Evolutionary conservation across 2,888 invertebrate genomes (phyloP), one percentile per base, ranked within the genome.

Genomic region (Lycophotia porphyrea): DNA sequence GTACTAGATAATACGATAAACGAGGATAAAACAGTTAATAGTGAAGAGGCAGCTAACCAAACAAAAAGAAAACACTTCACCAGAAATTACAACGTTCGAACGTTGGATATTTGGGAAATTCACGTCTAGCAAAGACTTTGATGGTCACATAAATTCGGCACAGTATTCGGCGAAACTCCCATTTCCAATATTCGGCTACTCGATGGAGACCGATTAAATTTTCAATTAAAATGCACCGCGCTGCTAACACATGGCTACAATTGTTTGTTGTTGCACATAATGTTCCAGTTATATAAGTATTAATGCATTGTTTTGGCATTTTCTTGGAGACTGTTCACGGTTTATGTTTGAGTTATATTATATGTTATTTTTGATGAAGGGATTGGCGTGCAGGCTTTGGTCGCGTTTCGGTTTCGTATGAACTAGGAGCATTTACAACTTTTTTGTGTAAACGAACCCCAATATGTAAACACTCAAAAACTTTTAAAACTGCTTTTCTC

Each of bases 141-240:
- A 73, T 44, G 80, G 36, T 36, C 76, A 66, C 77, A 81, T 81
- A 80, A 82, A 87, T 81, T 84, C 75, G 36, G 76, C 58, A 5
- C 65, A 36, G 44, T 70, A 67, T 83, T 82, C 68, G 63, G 60
- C 36, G 55, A 55, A 65, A 65, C 65, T 61, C 21, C 80, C 72
- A 80, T 69, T 81, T 74, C 79, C 84, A 84, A 88, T 88, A 88
- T 88, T 80, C 73, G 71, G 71, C 73, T 39, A 65, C 27, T 81
- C 74, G 76, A 80, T 74, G 73, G 80, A 49, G 52, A 67, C 66
- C 78, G 80, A 89, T 88, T 85, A 84, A 82, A 84, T 82, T 89
- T 88, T 88, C 84, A 86, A 88, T 88, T 84, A 82, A 85, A 87
- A 78, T 74, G 76, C 60, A 73, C 15, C 7, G 55, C 76, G 36